phyloP scores from a whole-genome alignment of 2,113 vertebrate species.

The Aegithalos caudatus region DNA sequence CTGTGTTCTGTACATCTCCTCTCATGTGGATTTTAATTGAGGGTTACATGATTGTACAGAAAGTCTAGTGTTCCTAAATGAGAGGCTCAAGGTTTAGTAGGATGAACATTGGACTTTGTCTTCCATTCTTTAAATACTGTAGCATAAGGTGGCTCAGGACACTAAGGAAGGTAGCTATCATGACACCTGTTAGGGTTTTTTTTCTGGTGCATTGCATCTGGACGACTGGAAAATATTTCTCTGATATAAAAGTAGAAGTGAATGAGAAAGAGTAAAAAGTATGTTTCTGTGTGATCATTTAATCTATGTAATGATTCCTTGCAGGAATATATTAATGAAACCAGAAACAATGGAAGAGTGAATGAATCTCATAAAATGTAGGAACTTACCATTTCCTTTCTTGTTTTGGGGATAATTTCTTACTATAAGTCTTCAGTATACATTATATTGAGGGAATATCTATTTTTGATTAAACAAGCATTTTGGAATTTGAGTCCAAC shows the following conservation, averaged over 20 bases:
- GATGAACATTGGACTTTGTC: background rate
- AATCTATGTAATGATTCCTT: background rate
- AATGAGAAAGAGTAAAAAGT: background rate
- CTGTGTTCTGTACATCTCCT: background rate
- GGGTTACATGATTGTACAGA: background rate
- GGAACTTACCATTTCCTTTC: background rate
- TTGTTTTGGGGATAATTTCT: background rate
- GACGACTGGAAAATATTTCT: background rate
- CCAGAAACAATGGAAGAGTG: background rate
- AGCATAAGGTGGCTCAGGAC: background rate
- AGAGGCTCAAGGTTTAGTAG: background rate
- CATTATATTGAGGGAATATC: background rate
- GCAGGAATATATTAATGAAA: background rate
- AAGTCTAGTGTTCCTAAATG: background rate
- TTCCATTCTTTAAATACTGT: background rate
- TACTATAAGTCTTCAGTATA: background rate
- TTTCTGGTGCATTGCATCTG: background rate
- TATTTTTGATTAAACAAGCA: constrained; percentile 2
- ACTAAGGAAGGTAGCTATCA: background rate
- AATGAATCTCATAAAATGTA: background rate
- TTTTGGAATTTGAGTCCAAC: background rate
- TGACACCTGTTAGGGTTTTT: background rate
- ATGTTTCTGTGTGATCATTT: background rate
- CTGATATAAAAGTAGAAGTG: background rate
- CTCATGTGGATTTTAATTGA: background rate